Evolutionary conservation across 2,888 invertebrate species (phyloP).

Genomic region (Eupeodes luniger): DNA sequence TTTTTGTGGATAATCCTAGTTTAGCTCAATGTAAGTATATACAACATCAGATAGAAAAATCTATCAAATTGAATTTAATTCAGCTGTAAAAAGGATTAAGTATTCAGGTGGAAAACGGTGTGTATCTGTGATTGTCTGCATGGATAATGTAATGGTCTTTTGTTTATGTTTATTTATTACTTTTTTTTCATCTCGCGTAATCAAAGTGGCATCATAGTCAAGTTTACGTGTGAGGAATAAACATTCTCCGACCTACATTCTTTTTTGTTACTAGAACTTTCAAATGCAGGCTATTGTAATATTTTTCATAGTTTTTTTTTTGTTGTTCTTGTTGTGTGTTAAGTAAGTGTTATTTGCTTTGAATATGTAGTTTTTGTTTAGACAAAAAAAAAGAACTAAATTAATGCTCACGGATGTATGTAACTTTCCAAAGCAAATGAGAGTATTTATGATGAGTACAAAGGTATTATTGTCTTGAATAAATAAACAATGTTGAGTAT

Average conservation of each 20-base stretch:
- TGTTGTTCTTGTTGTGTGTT: constrained; percentile 36
- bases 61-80: constrained; percentile 32
- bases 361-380: neutral
- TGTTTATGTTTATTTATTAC: neutral
- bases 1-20: constrained; percentile 84
- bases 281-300: constrained; percentile 49
- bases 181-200: constrained; percentile 59
- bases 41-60: neutral
- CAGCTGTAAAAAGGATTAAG: constrained; percentile 6
- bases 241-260: constrained; percentile 69
- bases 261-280: constrained; percentile 49
- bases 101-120: constrained; percentile 32
- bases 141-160: neutral
- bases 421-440: constrained; percentile 55
- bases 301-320: constrained; percentile 5
- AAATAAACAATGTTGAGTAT: neutral
- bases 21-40: constrained; percentile 84
- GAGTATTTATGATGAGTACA: constrained; percentile 19
- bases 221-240: constrained; percentile 60
- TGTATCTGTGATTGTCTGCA: constrained; percentile 11
- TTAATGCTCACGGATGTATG: constrained; percentile 58
- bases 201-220: constrained; percentile 62
- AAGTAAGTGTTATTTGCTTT: constrained; percentile 41
- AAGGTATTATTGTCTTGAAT: constrained; percentile 22
- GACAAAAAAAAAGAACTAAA: neutral